Evolutionary conservation across 2,888 invertebrate species (phyloP).

Genomic region (Drosophila recens): DNA sequence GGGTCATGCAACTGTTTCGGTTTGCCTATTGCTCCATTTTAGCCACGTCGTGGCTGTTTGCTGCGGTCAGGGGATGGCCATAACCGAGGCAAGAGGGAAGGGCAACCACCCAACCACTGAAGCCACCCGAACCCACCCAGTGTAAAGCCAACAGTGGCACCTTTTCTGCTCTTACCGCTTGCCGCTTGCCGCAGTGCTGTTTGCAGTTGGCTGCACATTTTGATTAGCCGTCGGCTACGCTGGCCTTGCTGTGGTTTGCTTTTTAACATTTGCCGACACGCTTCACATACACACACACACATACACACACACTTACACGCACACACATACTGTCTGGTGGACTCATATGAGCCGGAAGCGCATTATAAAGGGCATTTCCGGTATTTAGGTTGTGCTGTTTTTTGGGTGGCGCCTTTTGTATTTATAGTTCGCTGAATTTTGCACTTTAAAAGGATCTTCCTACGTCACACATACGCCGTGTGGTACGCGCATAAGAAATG

Average conservation of each 20-base stretch:
- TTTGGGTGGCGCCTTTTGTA: slow-evolving; percentile 29
- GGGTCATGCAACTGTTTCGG: slow-evolving; percentile 48
- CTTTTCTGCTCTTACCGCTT: slow-evolving; percentile 17
- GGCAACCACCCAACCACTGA: background rate
- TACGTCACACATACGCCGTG: slow-evolving; percentile 45
- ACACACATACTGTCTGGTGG: slow-evolving; percentile 42
- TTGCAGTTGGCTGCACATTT: slow-evolving; percentile 78
- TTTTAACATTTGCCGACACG: slow-evolving; percentile 63
- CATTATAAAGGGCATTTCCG: slow-evolving; percentile 81
- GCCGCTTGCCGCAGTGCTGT: slow-evolving; percentile 35
- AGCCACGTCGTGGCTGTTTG: slow-evolving; percentile 49
- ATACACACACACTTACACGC: background rate
- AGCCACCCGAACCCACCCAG: slow-evolving; percentile 12
- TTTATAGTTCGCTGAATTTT: slow-evolving; percentile 59
- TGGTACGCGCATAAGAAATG: slow-evolving; percentile 56
- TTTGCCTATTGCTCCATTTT: slow-evolving; percentile 18
- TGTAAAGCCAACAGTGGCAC: slow-evolving; percentile 29
- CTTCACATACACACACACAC: slow-evolving; percentile 13
- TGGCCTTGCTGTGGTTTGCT: slow-evolving; percentile 57
- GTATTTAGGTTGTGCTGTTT: slow-evolving; percentile 66
- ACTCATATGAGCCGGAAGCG: slow-evolving; percentile 78
- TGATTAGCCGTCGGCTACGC: slow-evolving; percentile 66
- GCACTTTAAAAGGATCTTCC: slow-evolving; percentile 58
- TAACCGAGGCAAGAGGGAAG: slow-evolving; percentile 13
- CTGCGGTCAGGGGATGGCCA: slow-evolving; percentile 41